Evolutionary conservation across 2,797 vertebrate species (phyloP), one percentile per base, ranked within the genome.

Genomic region (Tragopan temminckii): DNA sequence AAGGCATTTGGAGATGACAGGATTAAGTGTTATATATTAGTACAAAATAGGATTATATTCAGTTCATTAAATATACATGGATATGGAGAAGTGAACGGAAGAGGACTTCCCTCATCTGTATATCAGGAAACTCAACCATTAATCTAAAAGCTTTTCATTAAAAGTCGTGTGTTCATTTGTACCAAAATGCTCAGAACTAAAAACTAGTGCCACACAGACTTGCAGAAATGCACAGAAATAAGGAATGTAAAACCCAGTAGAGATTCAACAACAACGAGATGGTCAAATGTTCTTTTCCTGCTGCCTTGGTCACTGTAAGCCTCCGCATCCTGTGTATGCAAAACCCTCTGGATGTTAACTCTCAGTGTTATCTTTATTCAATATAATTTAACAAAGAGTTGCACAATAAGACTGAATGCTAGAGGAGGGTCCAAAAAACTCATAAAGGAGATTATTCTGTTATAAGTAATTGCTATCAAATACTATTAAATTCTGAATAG

Each of bases 381-480:
- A 64, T 36, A 21, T 53, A 94, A 85, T 89, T 79, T 72, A 92
- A 72, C 80, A 77, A 89, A 85, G 3, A 2, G 25, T 80, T 67
- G 71, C 33, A 61, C 33, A 76, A 33, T 50, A 58, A 40, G 72
- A 89, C 66, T 70, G 70, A 93, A 85, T 81, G 93, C 4, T 12
- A 94, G 50, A 89, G 36, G 63, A 95, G 85, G 82, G 80, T 92
- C 80, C 89, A 91, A 93, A 93, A 95, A 85, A 40, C 85, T 95
- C 77, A 53, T 88, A 94, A 95, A 93, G 89, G 82, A 93, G 94
- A 95, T 96, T 96, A 97, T 97, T 96, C 74, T 92, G 20, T 76
- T 24, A 50, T 24, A 95, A 95, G 92, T 95, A 95, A 97, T 97
- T 95, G 77, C 93, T 93, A 94, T 85, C 87, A 91, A 95, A 93